phyloP scores from a whole-genome alignment of 2,113 vertebrate species.

The Grammomys dolichurus region DNA sequence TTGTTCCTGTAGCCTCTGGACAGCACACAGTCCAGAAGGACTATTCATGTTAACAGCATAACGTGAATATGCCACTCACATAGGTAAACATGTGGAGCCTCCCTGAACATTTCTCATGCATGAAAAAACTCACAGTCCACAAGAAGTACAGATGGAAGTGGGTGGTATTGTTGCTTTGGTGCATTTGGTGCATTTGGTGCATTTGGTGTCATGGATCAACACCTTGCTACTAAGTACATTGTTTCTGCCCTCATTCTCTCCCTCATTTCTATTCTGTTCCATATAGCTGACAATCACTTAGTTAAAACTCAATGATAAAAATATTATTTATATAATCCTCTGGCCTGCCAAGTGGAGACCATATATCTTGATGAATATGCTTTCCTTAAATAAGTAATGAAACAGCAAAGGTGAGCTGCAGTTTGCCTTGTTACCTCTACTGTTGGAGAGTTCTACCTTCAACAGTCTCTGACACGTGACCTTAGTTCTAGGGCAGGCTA shows the following conservation, averaged over 20 bases:
- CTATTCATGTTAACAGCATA: neutral
- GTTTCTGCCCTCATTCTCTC: neutral
- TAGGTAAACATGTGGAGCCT: accelerated
- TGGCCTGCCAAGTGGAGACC: neutral
- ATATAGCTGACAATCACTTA: neutral
- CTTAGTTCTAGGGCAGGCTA: no score
- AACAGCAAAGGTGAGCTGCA: neutral
- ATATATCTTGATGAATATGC: neutral
- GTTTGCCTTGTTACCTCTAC: accelerated
- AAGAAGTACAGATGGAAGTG: neutral
- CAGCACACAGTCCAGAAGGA: neutral
- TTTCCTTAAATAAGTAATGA: accelerated
- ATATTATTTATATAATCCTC: neutral
- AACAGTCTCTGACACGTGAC: neutral
- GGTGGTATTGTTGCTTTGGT: accelerated
- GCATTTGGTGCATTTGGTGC: accelerated
- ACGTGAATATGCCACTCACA: neutral
- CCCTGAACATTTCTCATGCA: neutral
- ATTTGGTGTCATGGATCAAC: no score
- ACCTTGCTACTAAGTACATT: neutral
- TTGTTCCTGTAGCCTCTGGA: neutral
- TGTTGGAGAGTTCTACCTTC: neutral
- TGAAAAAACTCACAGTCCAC: neutral
- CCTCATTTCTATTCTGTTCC: accelerated
- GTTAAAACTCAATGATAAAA: neutral